Conservation (phyloP, 2,888 invertebrate genomes). For the Tipula lateralis region DNA sequence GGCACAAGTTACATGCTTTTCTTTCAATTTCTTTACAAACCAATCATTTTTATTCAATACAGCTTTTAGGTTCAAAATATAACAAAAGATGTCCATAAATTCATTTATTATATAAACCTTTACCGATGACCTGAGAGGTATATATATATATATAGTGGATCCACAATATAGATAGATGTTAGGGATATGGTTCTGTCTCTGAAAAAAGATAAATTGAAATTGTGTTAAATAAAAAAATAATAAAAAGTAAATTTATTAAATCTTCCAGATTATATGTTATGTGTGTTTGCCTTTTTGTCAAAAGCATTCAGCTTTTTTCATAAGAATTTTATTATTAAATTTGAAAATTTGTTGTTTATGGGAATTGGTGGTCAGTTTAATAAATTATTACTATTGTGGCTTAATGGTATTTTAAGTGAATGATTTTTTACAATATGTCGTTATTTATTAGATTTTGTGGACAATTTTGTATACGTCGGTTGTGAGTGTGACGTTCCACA, state of each 20-base stretch:
- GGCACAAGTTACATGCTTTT: not conserved
- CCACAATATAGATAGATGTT: not conserved
- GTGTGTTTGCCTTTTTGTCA: not conserved
- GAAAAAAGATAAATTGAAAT: slow-evolving; percentile 9
- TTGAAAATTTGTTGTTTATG: not conserved
- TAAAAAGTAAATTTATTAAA: not conserved
- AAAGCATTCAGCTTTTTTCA: not conserved
- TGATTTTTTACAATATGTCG: not conserved
- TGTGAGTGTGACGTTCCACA: too few species aligned
- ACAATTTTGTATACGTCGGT: too few species aligned
- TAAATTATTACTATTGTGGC: not conserved
- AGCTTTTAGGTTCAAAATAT: not conserved
- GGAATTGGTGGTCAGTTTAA: not conserved
- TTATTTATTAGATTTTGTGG: too few species aligned
- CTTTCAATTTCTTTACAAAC: not conserved
- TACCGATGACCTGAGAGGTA: not conserved
- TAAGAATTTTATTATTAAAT: not conserved
- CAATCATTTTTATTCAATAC: not conserved
- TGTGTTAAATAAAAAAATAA: not conserved
- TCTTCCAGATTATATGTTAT: not conserved
- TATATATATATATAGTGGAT: too few species aligned
- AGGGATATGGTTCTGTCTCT: not conserved
- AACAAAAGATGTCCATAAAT: not conserved
- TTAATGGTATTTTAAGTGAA: not conserved
- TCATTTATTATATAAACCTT: slow-evolving; percentile 16